Evolutionary conservation across 2,888 invertebrate genomes (phyloP), one percentile per base, ranked within the genome.

Genomic region (Drosophila ezoana): DNA sequence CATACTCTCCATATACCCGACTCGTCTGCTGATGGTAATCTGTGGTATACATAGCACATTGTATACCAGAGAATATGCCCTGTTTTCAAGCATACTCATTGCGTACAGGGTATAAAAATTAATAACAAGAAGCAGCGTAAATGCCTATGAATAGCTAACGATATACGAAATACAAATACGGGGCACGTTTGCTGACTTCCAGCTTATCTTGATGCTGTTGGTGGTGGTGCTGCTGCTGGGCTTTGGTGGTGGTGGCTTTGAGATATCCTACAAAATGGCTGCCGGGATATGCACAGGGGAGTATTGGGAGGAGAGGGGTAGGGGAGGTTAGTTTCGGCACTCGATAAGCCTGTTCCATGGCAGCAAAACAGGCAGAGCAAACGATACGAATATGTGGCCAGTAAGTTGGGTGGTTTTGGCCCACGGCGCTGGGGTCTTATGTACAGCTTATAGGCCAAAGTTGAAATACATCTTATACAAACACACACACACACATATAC

Each of bases 401-500:
- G 8, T 28, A 20, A 13, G 28, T 43, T 52, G 59, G 70, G 49
- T 54, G 52, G 56, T 20, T 44, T 23, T 43, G 35, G 61, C 44
- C 40, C 40, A 43, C 44, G 41, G 14, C 51, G n/a, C 23, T 37
- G 43, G 43, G 44, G 20, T 16, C 52, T 63, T 63, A 73, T 65
- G 53, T 71, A 66, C 67, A 58, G 62, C 86, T 78, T 75, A 79
- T 87, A 89, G 86, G 88, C 86, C 81, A 81, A 88, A 88, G 87
- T 84, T 84, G 76, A 77, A 84, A 72, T 63, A 68, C 51, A 72
- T 68, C 76, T 66, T 63, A 33, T 41, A 64, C 64, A 60, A 59
- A 76, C 45, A 43, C 28, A 56, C n/a, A 44, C 38, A 37, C 45
- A 45, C 45, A 62, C 38, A 57, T 47, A 61, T 47, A 48, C 20